Evolutionary conservation across 2,888 invertebrate species (phyloP), one percentile per base, ranked within the genome.

Genomic region (Sisyra terminalis): DNA sequence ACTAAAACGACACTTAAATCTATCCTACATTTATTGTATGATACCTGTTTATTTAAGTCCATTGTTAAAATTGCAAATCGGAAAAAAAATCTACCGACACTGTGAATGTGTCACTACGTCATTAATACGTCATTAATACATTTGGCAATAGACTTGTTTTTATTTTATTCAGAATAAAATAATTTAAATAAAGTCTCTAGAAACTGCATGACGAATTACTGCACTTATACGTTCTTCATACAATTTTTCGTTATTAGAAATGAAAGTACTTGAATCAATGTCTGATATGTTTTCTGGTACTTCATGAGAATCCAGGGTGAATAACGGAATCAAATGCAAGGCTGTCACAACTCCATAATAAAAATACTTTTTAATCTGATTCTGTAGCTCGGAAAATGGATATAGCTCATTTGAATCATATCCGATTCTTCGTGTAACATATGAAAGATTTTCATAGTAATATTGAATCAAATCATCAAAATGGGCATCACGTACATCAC

Each of bases 211-310:
- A 10, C 17, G 17, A 35, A 42, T 35, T 35, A 34, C 14, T 11
- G 35, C 42, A 42, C 42, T 42, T 9, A 42, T 29, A n/a, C 42
- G 14, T 34, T 18, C 29, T 9, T 35, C 35, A 42, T 42, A 42
- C 11, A 36, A 3, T 11, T 34, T 24, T 16, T 15, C 29, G 15
- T 42, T 45, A 24, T 37, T 47, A n/a, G 41, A 47, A 36, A 49
- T 50, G 39, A 48, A 41, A 2, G 42, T 35, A 7, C 17, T 18
- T 6, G 18, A 8, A 7, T 7, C 24, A 2, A 35, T 9, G 13
- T n/a, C 35, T 2, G 4, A 34, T 18, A 35, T 6, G 6, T 51
- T 36, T 18, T 40, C 40, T 7, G 40, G 40, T 9, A 40, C 14
- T 29, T 40, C 40, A 14, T 40, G 13, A 13, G 11, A n/a, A 10